Evolutionary conservation across 2,113 vertebrate genomes (phyloP).

Genomic region (Engystomops pustulosus): DNA sequence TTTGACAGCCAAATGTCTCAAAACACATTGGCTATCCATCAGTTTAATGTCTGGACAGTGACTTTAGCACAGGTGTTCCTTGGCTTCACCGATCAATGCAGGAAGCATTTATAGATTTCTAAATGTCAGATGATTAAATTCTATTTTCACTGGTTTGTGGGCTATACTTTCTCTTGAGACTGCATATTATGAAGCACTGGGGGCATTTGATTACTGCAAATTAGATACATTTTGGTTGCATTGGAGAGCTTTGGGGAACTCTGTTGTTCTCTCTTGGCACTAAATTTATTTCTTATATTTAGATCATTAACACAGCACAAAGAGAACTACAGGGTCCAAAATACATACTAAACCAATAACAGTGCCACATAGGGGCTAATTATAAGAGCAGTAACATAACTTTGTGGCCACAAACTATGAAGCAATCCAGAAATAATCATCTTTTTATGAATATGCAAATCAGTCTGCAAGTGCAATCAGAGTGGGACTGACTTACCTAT

Average conservation of each 20-base stretch:
- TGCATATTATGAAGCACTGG: neutral
- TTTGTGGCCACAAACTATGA: too few relatives aligned
- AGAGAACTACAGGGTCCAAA: too few relatives aligned
- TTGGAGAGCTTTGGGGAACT: neutral
- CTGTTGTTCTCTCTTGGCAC: neutral
- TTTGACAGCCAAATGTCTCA: slow-evolving; percentile 32
- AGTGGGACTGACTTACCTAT: too few relatives aligned
- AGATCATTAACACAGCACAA: neutral
- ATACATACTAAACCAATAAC: too few relatives aligned
- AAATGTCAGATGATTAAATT: slow-evolving; percentile 13
- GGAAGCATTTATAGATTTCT: neutral
- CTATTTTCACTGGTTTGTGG: neutral
- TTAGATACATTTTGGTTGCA: neutral
- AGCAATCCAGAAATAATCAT: too few relatives aligned
- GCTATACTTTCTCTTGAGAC: neutral
- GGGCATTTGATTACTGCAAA: neutral
- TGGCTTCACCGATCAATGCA: neutral
- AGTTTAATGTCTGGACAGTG: slow-evolving; percentile 26
- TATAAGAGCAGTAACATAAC: too few relatives aligned
- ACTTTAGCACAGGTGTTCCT: slow-evolving; percentile 1
- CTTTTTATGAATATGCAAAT: too few relatives aligned
- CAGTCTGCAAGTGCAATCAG: too few relatives aligned
- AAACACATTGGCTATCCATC: slow-evolving; percentile 43
- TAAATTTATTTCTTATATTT: neutral
- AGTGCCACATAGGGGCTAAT: too few relatives aligned